phyloP scores from a whole-genome alignment of 2,113 vertebrate genomes.

The Erythrocebus patas region DNA sequence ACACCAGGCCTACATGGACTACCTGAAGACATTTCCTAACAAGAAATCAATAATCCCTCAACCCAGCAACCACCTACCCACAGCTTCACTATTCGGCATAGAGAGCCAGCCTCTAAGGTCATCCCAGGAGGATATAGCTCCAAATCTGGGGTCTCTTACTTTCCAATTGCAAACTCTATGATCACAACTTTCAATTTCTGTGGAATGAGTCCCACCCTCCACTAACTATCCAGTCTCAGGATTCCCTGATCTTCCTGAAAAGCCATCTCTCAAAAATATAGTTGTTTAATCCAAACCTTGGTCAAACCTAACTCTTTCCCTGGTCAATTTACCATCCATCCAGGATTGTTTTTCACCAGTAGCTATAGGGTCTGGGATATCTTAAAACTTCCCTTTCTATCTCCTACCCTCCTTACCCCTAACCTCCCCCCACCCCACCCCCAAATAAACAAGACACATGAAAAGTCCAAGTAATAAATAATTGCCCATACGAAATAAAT shows the following conservation, averaged over 20 bases:
- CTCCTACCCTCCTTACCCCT: background rate
- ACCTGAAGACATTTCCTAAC: background rate
- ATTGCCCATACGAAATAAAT: slow-evolving; percentile 84
- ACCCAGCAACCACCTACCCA: background rate
- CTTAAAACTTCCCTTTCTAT: slow-evolving; percentile 18
- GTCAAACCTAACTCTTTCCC: slow-evolving; percentile 47
- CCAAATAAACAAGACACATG: slow-evolving; percentile 71
- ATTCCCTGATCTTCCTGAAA: slow-evolving; percentile 34
- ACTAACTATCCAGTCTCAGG: slow-evolving; percentile 15
- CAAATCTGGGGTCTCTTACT: background rate
- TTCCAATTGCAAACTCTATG: background rate
- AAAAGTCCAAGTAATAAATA: slow-evolving; percentile 85
- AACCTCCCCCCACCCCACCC: background rate
- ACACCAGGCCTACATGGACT: background rate
- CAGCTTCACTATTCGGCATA: background rate
- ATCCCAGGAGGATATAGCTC: background rate
- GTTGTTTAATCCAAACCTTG: slow-evolving; percentile 33
- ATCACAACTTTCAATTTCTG: slow-evolving; percentile 32
- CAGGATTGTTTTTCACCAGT: slow-evolving; percentile 32
- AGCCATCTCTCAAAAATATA: background rate
- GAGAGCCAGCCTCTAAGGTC: background rate
- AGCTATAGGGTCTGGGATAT: slow-evolving; percentile 23
- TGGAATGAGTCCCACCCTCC: background rate
- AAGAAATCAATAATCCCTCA: background rate
- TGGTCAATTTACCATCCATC: slow-evolving; percentile 47